Conservation (phyloP, 2,797 vertebrate species). For the Peromyscus eremicus region DNA sequence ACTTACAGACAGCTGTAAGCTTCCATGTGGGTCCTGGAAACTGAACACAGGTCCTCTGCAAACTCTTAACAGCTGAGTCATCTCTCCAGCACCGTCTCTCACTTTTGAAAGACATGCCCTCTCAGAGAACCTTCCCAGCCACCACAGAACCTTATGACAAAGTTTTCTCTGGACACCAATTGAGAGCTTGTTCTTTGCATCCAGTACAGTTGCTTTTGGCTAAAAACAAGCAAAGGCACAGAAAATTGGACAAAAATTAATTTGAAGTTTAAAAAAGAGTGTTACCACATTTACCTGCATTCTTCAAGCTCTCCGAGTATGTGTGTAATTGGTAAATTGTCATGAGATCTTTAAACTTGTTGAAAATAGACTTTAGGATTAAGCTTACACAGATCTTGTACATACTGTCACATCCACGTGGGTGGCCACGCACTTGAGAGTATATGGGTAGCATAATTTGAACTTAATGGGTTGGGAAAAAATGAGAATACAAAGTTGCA, state of each 20-base stretch:
- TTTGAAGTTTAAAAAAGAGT: background rate
- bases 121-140: background rate
- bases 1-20: background rate
- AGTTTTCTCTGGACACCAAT: background rate
- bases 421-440: background rate
- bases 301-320: background rate
- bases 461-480: background rate
- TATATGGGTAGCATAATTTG: background rate
- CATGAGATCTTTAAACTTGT: background rate
- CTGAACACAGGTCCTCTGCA: background rate
- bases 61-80: background rate
- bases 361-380: background rate
- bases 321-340: background rate
- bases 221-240: background rate
- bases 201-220: background rate
- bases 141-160: background rate
- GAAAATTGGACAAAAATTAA: background rate
- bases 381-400: background rate
- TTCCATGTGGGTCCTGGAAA: background rate
- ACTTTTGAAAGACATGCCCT: background rate
- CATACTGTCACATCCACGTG: background rate
- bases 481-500: background rate
- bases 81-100: background rate
- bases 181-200: background rate
- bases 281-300: background rate